These are phyloP conservation scores for Leptopilina myrica DNA, from an alignment of 2,888 invertebrate species.

Conservation along the genomic window DNA sequence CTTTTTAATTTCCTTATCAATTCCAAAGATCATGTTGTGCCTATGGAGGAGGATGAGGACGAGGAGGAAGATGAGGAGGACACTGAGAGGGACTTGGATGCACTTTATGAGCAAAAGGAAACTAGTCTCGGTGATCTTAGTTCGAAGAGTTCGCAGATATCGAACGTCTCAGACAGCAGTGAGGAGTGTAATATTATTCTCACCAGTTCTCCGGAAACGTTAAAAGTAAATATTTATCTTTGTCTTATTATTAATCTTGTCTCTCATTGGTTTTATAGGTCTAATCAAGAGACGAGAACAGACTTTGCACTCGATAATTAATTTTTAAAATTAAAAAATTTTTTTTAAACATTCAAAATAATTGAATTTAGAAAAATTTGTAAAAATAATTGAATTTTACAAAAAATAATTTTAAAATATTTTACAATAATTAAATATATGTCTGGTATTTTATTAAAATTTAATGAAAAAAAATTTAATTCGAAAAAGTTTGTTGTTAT, in stretches of 20 bases:
- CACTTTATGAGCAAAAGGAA: conserved; percentile 77
- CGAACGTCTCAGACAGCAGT: conserved; percentile 90
- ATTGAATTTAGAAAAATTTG: no score
- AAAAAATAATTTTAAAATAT: no score
- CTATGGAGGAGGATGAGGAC: conserved; percentile 65
- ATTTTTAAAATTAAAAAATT: no score
- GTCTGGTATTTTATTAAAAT: no score
- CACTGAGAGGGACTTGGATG: conserved; percentile 78
- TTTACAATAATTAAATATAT: no score
- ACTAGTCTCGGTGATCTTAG: conserved; percentile 79
- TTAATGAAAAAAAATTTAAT: no score
- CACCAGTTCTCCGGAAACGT: conserved; percentile 69
- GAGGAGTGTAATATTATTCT: conserved; percentile 87
- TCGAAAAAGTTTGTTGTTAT: no score
- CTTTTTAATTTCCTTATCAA: conserved; percentile 93
- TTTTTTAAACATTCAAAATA: no score
- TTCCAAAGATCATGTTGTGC: conserved; percentile 81
- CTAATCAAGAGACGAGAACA: no score
- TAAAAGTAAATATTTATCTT: conserved; percentile 64
- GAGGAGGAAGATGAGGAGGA: conserved; percentile 78
- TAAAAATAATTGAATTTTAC: no score
- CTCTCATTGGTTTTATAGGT: no score
- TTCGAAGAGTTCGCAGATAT: conserved; percentile 86
- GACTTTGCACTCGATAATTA: no score
- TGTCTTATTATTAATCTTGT: background rate